These are phyloP conservation scores for Saccostrea echinata DNA, from an alignment of 1,140 invertebrate genomes.

Conservation along the genomic window DNA sequence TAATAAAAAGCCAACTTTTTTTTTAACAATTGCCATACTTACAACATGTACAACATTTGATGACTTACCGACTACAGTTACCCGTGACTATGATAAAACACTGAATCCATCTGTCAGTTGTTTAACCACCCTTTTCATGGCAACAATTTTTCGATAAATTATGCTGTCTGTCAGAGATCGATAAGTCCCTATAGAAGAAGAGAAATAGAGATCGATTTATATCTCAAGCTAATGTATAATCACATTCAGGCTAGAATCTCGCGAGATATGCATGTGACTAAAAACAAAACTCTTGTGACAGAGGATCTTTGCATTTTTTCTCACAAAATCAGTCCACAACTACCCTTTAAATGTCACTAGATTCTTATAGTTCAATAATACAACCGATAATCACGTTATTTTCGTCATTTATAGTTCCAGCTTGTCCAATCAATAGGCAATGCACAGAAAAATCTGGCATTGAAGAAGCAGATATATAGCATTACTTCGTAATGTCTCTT, in stretches of 20 bases:
- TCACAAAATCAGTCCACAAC: background rate
- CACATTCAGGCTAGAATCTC: background rate
- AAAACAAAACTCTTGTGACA: background rate
- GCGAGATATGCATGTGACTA: background rate
- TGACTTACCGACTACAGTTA: too few species aligned
- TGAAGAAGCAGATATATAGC: too few species aligned
- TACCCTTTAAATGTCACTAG: background rate
- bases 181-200: background rate
- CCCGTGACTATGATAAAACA: background rate
- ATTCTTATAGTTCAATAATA: background rate
- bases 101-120: background rate
- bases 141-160: conserved; percentile 14
- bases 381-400: background rate
- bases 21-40: too few species aligned
- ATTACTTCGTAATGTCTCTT: too few species aligned
- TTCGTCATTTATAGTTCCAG: background rate
- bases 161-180: conserved; percentile 9
- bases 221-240: background rate
- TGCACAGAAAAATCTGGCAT: background rate
- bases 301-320: background rate
- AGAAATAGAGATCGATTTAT: background rate
- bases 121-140: background rate
- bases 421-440: background rate
- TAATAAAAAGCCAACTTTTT: background rate
- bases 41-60: background rate